Evolutionary conservation across 2,888 invertebrate species (phyloP).

Genomic region (Acrobasis consociella): DNA sequence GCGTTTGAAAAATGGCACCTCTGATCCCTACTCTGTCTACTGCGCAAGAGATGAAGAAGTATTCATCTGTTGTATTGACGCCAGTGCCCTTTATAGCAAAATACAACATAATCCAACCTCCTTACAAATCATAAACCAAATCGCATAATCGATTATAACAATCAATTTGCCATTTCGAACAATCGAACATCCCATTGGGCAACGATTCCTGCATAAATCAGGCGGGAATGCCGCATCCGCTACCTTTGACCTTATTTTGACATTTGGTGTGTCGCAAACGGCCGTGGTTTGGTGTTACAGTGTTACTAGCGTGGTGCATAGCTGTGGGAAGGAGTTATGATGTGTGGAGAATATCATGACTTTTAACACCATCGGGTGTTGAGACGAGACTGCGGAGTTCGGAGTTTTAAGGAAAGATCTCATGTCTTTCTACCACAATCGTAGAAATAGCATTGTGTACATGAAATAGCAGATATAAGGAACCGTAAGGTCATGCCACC

Average conservation of each 20-base stretch:
- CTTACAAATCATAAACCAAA: constrained; percentile 15
- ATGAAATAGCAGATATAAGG: no score
- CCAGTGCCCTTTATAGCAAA: background rate
- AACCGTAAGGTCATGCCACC: no score
- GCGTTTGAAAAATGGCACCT: no score
- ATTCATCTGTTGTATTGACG: background rate
- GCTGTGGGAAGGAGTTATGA: background rate
- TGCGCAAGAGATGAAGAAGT: no score
- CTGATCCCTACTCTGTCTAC: no score
- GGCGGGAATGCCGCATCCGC: constrained; percentile 54
- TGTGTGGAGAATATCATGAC: no score
- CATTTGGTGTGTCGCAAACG: constrained; percentile 78
- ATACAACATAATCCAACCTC: background rate
- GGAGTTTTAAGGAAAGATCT: no score
- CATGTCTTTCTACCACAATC: no score
- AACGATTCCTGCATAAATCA: constrained; percentile 73
- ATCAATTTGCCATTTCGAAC: constrained; percentile 24
- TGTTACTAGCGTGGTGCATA: constrained; percentile 35
- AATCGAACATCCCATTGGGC: constrained; percentile 24
- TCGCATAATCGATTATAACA: constrained; percentile 17
- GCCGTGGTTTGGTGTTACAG: constrained; percentile 47
- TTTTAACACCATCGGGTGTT: no score
- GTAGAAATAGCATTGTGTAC: no score
- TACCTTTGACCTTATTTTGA: constrained; percentile 81
- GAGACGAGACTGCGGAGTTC: no score